Evolutionary conservation across 2,888 invertebrate genomes (phyloP), one percentile per base, ranked within the genome.

Genomic region (Aproaerema taeniolella): DNA sequence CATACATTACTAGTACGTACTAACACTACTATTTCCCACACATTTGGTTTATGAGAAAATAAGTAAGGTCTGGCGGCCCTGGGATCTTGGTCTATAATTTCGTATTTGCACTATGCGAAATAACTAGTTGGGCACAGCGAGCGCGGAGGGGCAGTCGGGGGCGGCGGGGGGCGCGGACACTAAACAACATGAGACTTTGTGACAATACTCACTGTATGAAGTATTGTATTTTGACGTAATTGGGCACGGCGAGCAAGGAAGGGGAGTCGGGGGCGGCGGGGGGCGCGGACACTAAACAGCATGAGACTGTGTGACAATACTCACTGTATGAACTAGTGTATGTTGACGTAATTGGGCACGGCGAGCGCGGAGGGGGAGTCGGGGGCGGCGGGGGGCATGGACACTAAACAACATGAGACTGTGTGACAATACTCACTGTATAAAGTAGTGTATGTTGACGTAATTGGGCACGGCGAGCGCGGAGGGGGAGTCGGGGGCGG

Each of bases 181-280:
- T 20, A 20, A n/a, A n/a, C n/a, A n/a, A n/a, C n/a, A n/a, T n/a
- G n/a, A n/a, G n/a, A n/a, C n/a, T n/a, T n/a, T n/a, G n/a, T n/a
- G n/a, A n/a, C n/a, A n/a, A n/a, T n/a, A 87, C 91, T 88, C 72
- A 94, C 93, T 93, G 92, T 74, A 96, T 91, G 61, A 96, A 96
- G 74, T 95, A 96, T 78, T 96, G 95, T 81, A 96, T 95, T 79
- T 96, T 96, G 75, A 95, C 95, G 80, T 96, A 96, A 82, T 96
- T 95, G 48, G 95, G 93, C 50, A 92, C 92, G 57, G 89, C 89
- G 58, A 93, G 92, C 42, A 61, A 61, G 43, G 72, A 66, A 38
- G 94, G 94, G 20, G 93, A 93, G 74, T 94, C 93, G 14, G 93
- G 39, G 43, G 62, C 43, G 67, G 60, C 31, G 61, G 54, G 61